A percentile compares a stretch with the other conserved stretches of the same genome.
Evolutionary conservation across 2,888 invertebrate species (phyloP).

Genomic region (Serripes groenlandicus): DNA sequence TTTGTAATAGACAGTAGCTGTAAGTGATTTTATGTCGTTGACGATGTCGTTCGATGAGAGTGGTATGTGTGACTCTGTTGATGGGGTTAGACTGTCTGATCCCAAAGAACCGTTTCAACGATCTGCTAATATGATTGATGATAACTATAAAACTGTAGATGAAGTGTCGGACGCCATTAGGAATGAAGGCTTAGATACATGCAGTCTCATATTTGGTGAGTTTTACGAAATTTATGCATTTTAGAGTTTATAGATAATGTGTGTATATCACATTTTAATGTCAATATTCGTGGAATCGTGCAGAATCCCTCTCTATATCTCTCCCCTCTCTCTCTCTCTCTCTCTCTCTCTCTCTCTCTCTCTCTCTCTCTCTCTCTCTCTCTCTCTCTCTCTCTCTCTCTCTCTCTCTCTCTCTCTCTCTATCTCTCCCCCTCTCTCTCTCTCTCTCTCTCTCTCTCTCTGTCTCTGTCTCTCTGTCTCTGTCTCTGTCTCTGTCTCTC

Average conservation of each 20-base stretch:
- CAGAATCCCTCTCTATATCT: too few species aligned
- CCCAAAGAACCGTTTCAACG: background rate
- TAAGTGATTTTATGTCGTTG: too few species aligned
- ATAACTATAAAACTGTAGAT: slow-evolving; percentile 83
- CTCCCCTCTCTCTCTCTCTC: slow-evolving; percentile 29
- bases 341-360: background rate
- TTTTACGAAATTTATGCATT: too few species aligned
- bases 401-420: too few species aligned
- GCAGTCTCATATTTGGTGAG: slow-evolving; percentile 87
- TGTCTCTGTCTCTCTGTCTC: background rate
- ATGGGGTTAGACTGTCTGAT: too few species aligned
- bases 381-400: slow-evolving; percentile 3
- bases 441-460: slow-evolving; percentile 14
- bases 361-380: slow-evolving; percentile 10
- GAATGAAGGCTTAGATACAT: slow-evolving; percentile 86
- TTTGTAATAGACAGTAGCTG: too few species aligned
- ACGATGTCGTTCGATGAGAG: too few species aligned
- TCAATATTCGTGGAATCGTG: too few species aligned
- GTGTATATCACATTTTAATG: too few species aligned
- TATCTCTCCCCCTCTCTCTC: too few species aligned
- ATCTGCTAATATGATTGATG: slow-evolving; percentile 29
- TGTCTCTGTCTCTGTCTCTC: background rate
- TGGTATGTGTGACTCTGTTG: too few species aligned
- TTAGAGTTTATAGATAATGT: too few species aligned
- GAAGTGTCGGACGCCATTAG: slow-evolving; percentile 85